phyloP scores from a whole-genome alignment of 1,140 invertebrate species.

The Drosophila chauvacae region DNA sequence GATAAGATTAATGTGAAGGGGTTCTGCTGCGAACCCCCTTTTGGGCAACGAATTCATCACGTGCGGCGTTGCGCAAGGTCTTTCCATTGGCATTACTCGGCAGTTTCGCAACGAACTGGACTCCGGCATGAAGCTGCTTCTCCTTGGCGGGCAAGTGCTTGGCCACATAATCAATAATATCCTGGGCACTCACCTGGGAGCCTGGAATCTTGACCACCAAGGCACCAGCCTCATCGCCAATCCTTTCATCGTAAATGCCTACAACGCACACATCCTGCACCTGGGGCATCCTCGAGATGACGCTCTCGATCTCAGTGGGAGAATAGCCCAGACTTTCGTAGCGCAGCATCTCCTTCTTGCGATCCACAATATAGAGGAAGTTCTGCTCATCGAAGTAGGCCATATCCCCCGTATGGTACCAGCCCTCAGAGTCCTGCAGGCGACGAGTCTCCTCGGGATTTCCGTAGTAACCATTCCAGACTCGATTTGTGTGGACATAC shows the following conservation, averaged over 20 bases:
- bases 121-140: slow-evolving; percentile 86
- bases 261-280: slow-evolving; percentile 74
- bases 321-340: slow-evolving; percentile 85
- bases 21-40: neutral
- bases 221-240: slow-evolving; percentile 67
- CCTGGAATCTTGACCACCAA: slow-evolving; percentile 55
- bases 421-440: slow-evolving; percentile 88
- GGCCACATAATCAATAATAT: slow-evolving; percentile 68
- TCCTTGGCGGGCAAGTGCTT: slow-evolving; percentile 79
- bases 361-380: slow-evolving; percentile 89
- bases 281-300: slow-evolving; percentile 47
- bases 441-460: slow-evolving; percentile 87
- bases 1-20: neutral
- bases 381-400: slow-evolving; percentile 88
- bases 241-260: slow-evolving; percentile 63
- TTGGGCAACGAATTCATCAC: neutral
- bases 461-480: slow-evolving; percentile 85
- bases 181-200: slow-evolving; percentile 37
- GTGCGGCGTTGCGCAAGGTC: slow-evolving; percentile 1
- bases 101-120: slow-evolving; percentile 86
- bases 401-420: slow-evolving; percentile 90
- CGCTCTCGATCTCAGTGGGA: slow-evolving; percentile 72
- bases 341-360: slow-evolving; percentile 93
- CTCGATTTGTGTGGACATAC: slow-evolving; percentile 68
- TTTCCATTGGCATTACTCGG: slow-evolving; percentile 19